These are phyloP conservation scores for Chymomyza amoena DNA, from an alignment of 2,888 invertebrate species.

Conservation along the genomic window DNA sequence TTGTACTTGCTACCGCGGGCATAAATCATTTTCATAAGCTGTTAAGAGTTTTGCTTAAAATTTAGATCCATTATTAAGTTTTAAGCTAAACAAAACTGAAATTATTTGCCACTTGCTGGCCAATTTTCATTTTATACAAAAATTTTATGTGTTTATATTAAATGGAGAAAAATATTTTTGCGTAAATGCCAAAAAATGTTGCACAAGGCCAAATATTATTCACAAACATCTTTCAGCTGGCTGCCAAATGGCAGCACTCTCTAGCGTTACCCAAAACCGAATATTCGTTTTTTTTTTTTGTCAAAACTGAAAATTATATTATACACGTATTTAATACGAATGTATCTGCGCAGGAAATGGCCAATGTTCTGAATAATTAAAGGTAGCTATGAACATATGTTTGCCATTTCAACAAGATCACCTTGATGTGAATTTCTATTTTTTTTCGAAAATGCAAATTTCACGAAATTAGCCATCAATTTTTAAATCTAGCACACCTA, in stretches of 20 bases:
- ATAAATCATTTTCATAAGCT: constrained; percentile 38
- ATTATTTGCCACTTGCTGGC: not conserved
- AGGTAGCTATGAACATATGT: constrained; percentile 18
- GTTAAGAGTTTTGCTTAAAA: constrained; percentile 23
- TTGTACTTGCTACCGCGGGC: constrained; percentile 13
- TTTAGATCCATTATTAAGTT: not conserved
- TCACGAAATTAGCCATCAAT: constrained; percentile 42
- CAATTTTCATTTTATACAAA: constrained; percentile 3
- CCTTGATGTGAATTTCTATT: constrained; percentile 11
- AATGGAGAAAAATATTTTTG: constrained; percentile 43
- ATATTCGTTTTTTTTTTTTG: constrained; percentile 17
- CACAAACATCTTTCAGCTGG: not conserved
- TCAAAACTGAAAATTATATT: constrained; percentile 10
- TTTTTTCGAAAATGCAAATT: constrained; percentile 16
- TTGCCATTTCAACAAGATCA: constrained; percentile 20
- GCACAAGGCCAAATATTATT: constrained; percentile 48
- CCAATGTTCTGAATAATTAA: constrained; percentile 60
- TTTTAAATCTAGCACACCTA: constrained; percentile 22
- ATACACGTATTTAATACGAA: not conserved
- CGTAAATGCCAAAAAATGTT: constrained; percentile 56
- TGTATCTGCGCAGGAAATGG: constrained; percentile 28
- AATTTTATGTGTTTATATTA: constrained; percentile 4
- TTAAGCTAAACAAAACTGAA: not conserved
- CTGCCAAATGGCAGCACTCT: too few species aligned
- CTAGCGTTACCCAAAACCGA: not conserved